Base-by-base conservation (phyloP, 2,113 vertebrate genomes). In the Rhadina sibilatrix region DNA sequence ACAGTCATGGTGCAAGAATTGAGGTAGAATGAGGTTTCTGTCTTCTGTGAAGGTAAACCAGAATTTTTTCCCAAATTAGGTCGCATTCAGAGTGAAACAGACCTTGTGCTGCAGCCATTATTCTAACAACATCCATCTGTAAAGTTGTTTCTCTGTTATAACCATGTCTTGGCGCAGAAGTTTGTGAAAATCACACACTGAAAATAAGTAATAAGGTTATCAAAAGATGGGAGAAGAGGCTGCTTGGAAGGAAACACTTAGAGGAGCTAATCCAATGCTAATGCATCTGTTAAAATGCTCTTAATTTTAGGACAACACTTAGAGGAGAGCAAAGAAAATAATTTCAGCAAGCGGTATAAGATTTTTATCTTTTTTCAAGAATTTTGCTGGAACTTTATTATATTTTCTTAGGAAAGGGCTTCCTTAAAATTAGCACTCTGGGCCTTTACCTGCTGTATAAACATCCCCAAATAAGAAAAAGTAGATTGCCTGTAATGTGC, bases 151-250 rank as follows among this genome's bases (percentile, higher is more conserved):
- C 38, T 91, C 54, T 68, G 50, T 74, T 85, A 35, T 57, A 90
- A 50, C 42, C 14, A 40, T 15, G 15, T 22, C 70, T 90, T 93
- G 82, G 66, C 61, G 38, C 61, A 61, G 78, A 89, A 83, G 30
- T 90, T 64, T 72, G 75, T 2, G 11, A 80, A 91, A 92, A 91
- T 93, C 64, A 69, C 70, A 69, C 53, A 31, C 79, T 83, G 59
- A 83, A 93, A 96, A 93, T 71, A 90, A 90, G 44, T 91, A 94
- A 65, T 91, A 93, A 94, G 63, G 57, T 94, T 96, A 93, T 80
- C 50, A 46, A 40, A 90, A 88, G 70, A 61, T 57, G 46, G 66
- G 54, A 94, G 53, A 50, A 94, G 75, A 59, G 38, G 28, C 28
- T 85, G 27, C 49, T 93, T 68, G 64, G 60, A 82, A 95, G 81